Evolutionary conservation across 1,140 invertebrate genomes (phyloP), one percentile per base, ranked within the genome.

Genomic region (Drosophila sturtevanti): DNA sequence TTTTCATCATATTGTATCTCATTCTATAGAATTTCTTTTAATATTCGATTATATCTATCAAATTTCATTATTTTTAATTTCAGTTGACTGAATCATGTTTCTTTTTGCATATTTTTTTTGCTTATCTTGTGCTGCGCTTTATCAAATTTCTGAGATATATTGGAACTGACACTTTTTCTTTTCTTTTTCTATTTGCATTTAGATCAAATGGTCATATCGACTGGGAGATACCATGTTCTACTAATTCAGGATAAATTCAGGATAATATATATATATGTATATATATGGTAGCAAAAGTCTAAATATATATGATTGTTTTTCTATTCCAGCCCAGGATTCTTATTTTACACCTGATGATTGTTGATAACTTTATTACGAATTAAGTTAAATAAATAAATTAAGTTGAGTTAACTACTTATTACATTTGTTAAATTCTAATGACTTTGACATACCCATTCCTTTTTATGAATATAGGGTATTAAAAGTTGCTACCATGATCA

Each of bases 401-500:
- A n/a, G n/a, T n/a, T n/a, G n/a, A n/a, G n/a, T n/a, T n/a, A n/a
- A n/a, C n/a, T n/a, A n/a, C n/a, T n/a, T n/a, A n/a, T n/a, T n/a
- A n/a, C n/a, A n/a, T 24, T 24, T 24, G 24, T 24, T 24, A 24
- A 2, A 24, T 24, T 24, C 24, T 24, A 24, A 24, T 24, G 4
- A 24, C 4, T 34, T 9, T 34, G 10, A 14, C 14, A 41, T 41
- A 41, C n/a, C 12, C 38, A 0, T 1, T 41, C 7, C 1, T 14
- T 7, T 5, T 7, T 14, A 6, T 9, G 14, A 14, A 14, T 7
- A 18, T 11, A 37, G 12, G 37, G 37, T n/a, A 48, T 9, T 48
- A 3, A 21, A 21, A 21, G 41, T 48, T 48, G 41, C 41, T 48
- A 48, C 4, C 35, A 48, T 72, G 60, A 73, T 72, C 71, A 58